phyloP scores from a whole-genome alignment of 2,113 vertebrate species.

The Garra rufa region DNA sequence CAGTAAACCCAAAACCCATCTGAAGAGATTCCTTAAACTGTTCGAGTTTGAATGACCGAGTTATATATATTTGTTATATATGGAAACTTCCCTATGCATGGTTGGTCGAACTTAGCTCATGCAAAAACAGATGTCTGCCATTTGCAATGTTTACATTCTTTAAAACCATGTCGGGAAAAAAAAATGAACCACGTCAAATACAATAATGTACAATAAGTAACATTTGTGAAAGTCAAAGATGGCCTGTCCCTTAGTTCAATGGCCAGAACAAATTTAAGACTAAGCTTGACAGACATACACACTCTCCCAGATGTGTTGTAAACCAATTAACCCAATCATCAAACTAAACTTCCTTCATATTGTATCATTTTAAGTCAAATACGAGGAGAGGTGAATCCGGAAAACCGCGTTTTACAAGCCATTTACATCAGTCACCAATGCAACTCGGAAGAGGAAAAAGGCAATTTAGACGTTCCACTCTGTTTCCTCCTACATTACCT shows the following conservation, averaged over 20 bases:
- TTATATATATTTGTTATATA: background rate
- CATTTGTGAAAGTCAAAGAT: constrained; percentile 21
- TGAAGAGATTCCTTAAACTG: background rate
- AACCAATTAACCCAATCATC: background rate
- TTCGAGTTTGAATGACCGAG: background rate
- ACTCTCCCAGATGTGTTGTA: background rate
- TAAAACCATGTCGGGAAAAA: constrained; percentile 68
- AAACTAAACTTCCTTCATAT: background rate
- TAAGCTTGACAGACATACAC: background rate
- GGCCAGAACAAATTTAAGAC: background rate
- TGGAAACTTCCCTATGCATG: constrained; percentile 18
- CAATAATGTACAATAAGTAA: constrained; percentile 61
- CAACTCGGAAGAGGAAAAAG: background rate
- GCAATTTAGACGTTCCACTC: constrained; percentile 1
- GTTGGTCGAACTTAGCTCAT: constrained; percentile 60
- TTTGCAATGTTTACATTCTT: constrained; percentile 90
- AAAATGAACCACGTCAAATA: constrained; percentile 73
- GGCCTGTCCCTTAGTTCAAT: background rate
- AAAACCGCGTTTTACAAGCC: background rate
- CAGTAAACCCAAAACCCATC: background rate
- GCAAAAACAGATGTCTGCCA: constrained; percentile 87
- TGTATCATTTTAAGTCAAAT: background rate
- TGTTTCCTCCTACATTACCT: constrained; percentile 79
- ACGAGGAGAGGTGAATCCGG: background rate
- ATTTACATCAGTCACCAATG: constrained; percentile 11